These are phyloP conservation scores for Sebastes iracundus DNA, from an alignment of 2,797 vertebrate genomes.

Conservation along the genomic window DNA sequence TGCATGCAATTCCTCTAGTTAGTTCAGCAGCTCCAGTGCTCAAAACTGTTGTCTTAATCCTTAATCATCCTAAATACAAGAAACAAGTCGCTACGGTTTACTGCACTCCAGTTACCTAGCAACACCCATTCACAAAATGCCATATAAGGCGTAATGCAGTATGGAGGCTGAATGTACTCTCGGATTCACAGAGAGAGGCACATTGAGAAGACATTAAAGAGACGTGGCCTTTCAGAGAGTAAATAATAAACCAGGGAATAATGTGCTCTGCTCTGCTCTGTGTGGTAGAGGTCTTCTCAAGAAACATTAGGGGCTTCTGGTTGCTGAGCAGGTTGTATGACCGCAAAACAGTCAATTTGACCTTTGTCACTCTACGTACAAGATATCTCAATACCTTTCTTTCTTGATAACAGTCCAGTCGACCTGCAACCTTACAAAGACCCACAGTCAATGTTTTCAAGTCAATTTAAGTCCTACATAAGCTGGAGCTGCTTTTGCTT, in stretches of 20 bases:
- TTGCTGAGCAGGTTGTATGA: background rate
- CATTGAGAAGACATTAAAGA: slow-evolving; percentile 18
- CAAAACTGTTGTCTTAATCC: slow-evolving; percentile 41
- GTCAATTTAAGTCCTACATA: background rate
- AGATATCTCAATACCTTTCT: background rate
- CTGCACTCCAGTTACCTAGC: slow-evolving; percentile 77
- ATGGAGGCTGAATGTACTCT: slow-evolving; percentile 44
- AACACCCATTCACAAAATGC: slow-evolving; percentile 80
- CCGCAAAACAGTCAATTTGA: background rate
- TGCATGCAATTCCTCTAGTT: background rate
- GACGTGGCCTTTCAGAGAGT: slow-evolving; percentile 5
- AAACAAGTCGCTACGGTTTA: slow-evolving; percentile 60
- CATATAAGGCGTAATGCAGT: slow-evolving; percentile 59
- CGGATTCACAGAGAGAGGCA: slow-evolving; percentile 13
- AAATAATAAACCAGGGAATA: slow-evolving; percentile 18
- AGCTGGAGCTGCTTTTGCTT: background rate
- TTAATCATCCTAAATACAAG: slow-evolving; percentile 61
- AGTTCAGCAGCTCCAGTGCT: slow-evolving; percentile 3
- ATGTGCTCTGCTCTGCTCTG: background rate
- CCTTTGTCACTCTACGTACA: background rate
- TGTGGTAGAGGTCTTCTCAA: background rate
- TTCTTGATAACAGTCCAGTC: background rate
- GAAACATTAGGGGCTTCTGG: background rate
- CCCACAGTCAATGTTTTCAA: background rate
- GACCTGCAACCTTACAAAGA: background rate